Evolutionary conservation across 2,797 vertebrate species (phyloP), one percentile per base, ranked within the genome.

Genomic region (Muscicapa striata): DNA sequence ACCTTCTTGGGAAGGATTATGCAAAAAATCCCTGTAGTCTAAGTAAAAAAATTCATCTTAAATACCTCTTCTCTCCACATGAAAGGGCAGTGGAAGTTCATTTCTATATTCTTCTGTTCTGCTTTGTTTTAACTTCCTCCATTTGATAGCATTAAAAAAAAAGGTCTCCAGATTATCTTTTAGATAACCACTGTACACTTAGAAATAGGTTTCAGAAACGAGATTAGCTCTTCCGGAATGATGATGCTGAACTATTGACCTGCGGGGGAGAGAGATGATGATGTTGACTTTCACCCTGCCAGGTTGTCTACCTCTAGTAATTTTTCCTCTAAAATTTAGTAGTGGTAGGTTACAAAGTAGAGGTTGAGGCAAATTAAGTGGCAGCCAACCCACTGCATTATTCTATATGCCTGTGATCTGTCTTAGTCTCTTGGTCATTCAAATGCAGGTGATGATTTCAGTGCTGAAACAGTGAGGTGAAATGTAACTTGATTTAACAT

Each of bases 231-330:
- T 88, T 95, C 90, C 2, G 2, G 70, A 92, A 83, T 92, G 81
- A 96, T 72, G 48, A 93, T 78, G 48, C 55, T 97, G 94, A 97
- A 96, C 90, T 96, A 68, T 94, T 95, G 80, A 90, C 75, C 90
- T 76, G 69, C 0, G 0, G 88, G 70, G 70, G 63, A 75, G 36
- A 68, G 89, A 95, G 75, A 80, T 78, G 77, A 94, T 90, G 89
- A 82, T 83, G 78, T 38, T 95, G 87, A 76, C 57, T 83, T 95
- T 94, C 82, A 76, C 75, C 95, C 49, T 92, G 90, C 84, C 84
- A 74, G 58, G 38, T 51, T 94, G 43, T 84, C 63, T 80, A 62
- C 48, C 58, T 86, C 72, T 59, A 87, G 49, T 68, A 29, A 93
- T 95, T 96, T 97, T 66, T 93, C 54, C 81, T 91, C 46, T 67